Evolutionary conservation across 2,113 vertebrate genomes (phyloP).

Genomic region (Peromyscus leucopus): DNA sequence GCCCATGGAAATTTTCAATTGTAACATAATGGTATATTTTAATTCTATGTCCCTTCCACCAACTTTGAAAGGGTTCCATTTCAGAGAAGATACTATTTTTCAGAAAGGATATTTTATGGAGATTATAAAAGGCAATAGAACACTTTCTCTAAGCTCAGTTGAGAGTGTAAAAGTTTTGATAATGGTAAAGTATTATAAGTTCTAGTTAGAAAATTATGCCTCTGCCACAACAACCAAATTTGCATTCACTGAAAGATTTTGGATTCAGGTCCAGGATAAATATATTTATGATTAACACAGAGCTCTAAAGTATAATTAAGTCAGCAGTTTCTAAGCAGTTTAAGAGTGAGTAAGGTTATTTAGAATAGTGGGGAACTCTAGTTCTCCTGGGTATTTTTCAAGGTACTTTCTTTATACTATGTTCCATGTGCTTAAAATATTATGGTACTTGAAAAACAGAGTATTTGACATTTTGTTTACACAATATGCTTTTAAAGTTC

Average conservation of each 20-base stretch:
- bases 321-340: neutral
- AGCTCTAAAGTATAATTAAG: neutral
- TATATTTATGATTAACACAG: neutral
- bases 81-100: neutral
- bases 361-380: neutral
- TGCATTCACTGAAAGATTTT: neutral
- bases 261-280: neutral
- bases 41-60: neutral
- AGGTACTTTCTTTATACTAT: neutral
- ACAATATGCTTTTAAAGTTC: neutral
- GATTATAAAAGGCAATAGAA: neutral
- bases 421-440: neutral
- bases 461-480: neutral
- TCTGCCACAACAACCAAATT: neutral
- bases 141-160: neutral
- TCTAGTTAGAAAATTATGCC: neutral
- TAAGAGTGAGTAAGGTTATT: neutral
- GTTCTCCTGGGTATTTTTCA: slow-evolving; percentile 34
- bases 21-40: neutral
- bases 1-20: neutral
- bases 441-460: neutral
- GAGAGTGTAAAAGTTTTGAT: neutral
- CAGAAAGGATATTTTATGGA: neutral
- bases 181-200: neutral
- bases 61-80: neutral